These are phyloP conservation scores for Prochilodus magdalenae DNA, from an alignment of 2,113 vertebrate species.

Conservation along the genomic window DNA sequence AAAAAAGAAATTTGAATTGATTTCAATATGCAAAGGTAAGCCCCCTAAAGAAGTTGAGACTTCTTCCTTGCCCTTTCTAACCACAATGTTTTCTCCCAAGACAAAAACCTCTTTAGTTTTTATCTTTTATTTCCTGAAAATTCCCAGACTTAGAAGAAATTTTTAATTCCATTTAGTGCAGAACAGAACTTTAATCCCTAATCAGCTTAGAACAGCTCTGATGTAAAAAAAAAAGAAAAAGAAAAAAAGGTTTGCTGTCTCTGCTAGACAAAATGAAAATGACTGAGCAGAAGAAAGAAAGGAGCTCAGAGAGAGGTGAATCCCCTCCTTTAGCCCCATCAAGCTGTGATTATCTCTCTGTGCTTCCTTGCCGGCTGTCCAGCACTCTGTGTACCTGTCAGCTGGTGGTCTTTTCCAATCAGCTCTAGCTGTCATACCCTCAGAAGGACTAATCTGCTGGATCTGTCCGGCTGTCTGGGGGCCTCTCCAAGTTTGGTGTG, in stretches of 20 bases:
- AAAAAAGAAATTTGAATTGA: constrained; percentile 47
- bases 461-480: constrained; percentile 43
- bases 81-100: constrained; percentile 11
- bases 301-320: constrained; percentile 1
- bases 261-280: constrained; percentile 40
- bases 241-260: constrained; percentile 12
- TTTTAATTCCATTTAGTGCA: not conserved
- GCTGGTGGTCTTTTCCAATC: constrained; percentile 47
- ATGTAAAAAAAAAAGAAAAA: too few species aligned
- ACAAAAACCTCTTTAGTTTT: not conserved
- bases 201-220: constrained; percentile 29
- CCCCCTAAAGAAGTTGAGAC: not conserved
- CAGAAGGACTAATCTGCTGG: constrained; percentile 46
- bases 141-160: constrained; percentile 8
- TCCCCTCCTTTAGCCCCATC: constrained; percentile 13
- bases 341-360: constrained; percentile 33
- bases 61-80: constrained; percentile 21
- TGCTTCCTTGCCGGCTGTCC: constrained; percentile 24
- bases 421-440: constrained; percentile 50
- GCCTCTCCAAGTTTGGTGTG: constrained; percentile 33
- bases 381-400: constrained; percentile 49
- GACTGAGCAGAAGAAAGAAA: constrained; percentile 28
- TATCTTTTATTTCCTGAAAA: not conserved
- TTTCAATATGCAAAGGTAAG: constrained; percentile 50
- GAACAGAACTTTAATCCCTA: constrained; percentile 43